Evolutionary conservation across 2,113 vertebrate species (phyloP), one percentile per base, ranked within the genome.

Genomic region (Notarius lentiginosus): DNA sequence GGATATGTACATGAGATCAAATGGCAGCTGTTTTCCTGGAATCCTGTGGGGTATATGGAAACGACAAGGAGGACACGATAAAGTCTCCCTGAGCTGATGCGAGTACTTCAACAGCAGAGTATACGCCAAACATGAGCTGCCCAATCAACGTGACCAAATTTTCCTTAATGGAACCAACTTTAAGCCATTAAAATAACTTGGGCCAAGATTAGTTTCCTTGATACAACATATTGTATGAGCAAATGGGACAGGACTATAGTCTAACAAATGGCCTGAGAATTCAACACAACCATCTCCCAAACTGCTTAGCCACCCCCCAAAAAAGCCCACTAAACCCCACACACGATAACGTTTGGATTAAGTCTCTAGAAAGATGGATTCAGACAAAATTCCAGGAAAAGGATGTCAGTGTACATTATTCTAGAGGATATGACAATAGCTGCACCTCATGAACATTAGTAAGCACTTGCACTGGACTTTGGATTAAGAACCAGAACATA

Each of bases 1-100:
- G 95, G 95, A 94, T 76, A 77, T 73, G 86, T 56, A 84, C 75
- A 79, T 77, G 79, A 81, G 66, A 87, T 76, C 47, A 82, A 61
- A 84, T 76, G 85, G 86, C 89, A 88, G 84, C 77, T 76, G 41
- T 84, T 87, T 87, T 87, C 87, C 89, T 91, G 90, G 90, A 91
- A 90, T 90, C 41, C 86, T 58, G 7, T 58, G 17, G 11, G n/a
- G 63, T 63, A 14, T 14, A 63, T 14, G 30, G 34, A 61, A 49
- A 12, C 41, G 79, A 85, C 73, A 76, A 72, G 68, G 61, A 79
- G 58, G 53, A 77, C 49, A 83, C 76, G 58, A 53, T 53, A 84
- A 51, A 18, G 70, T 83, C 86, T 88, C 56, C 83, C 83, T 87
- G 83, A 86, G 56, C 73, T 80, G 79, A 87, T 56, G 56, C 20